Percentiles rank a stretch among this genome's conserved stretches.
These are phyloP conservation scores for Pseudomyrmex cubaensis DNA, from an alignment of 1,140 invertebrate genomes.

Conservation along the genomic window DNA sequence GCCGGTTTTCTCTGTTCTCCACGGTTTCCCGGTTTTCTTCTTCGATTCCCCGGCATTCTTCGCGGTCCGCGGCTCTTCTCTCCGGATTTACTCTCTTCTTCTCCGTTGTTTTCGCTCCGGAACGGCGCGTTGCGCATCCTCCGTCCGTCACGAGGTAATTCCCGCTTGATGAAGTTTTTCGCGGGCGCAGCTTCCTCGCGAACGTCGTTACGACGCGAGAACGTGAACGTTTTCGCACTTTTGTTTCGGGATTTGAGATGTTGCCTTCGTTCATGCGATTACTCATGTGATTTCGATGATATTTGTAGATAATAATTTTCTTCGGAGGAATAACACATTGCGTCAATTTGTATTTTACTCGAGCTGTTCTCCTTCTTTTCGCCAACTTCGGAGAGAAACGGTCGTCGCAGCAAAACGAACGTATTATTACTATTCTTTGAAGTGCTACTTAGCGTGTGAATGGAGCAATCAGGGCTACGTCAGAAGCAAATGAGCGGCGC, in stretches of 20 bases:
- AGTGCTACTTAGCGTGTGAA: neutral
- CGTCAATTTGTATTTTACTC: no score
- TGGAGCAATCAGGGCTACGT: constrained; percentile 2
- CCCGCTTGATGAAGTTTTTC: constrained; percentile 40
- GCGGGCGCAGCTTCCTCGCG: neutral
- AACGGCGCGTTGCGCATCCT: constrained; percentile 44
- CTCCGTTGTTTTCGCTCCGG: constrained; percentile 51
- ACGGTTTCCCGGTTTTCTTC: constrained; percentile 51
- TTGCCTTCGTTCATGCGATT: no score
- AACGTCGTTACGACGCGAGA: constrained; percentile 13
- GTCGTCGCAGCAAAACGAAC: no score
- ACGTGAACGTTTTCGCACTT: neutral
- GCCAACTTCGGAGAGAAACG: no score
- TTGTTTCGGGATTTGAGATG: no score
- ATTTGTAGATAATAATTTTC: no score
- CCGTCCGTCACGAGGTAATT: constrained; percentile 50
- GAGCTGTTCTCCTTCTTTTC: no score
- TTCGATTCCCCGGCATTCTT: constrained; percentile 57
- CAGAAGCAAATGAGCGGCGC: constrained; percentile 18
- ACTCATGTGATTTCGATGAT: no score
- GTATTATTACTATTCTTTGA: neutral
- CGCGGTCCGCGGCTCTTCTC: constrained; percentile 44
- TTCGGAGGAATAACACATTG: no score
- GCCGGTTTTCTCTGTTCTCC: constrained; percentile 43
- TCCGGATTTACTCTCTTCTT: constrained; percentile 27